Conservation (phyloP, 1,140 invertebrate genomes). For the Xylocopa sonorina region DNA sequence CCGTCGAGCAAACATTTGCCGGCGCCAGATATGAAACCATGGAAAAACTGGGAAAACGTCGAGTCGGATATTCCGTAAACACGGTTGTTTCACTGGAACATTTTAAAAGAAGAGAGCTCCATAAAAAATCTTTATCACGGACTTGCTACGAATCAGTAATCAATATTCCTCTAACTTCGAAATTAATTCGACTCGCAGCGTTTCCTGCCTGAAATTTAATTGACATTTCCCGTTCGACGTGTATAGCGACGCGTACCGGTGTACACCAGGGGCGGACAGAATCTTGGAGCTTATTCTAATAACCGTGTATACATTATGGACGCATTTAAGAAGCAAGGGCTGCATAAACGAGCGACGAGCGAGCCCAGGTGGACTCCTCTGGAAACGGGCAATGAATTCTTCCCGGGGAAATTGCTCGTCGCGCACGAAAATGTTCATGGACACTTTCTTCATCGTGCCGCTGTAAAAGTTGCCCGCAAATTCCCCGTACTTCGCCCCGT, state of each 20-base stretch:
- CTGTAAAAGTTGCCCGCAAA: conserved; percentile 48
- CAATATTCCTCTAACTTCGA: too few relatives aligned
- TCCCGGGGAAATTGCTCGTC: conserved; percentile 54
- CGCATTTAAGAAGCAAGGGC: conserved; percentile 50
- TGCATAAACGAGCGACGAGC: conserved; percentile 57
- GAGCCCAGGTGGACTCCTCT: conserved; percentile 64
- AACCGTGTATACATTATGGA: conserved; percentile 58
- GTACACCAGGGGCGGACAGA: too few relatives aligned
- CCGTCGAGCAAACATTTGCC: background rate
- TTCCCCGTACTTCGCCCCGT: conserved; percentile 14
- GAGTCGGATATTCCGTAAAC: too few relatives aligned
- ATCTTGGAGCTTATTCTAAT: conserved; percentile 57
- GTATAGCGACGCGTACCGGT: too few relatives aligned
- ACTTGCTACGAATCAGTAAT: too few relatives aligned
- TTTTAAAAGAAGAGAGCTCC: too few relatives aligned
- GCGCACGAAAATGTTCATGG: conserved; percentile 44
- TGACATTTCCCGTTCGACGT: conserved; percentile 4
- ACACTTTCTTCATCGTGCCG: conserved; percentile 52
- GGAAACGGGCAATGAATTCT: conserved; percentile 67
- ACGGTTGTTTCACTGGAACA: too few relatives aligned
- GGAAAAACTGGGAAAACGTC: too few relatives aligned
- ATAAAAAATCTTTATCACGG: too few relatives aligned
- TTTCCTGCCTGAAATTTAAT: too few relatives aligned
- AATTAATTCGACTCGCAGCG: too few relatives aligned
- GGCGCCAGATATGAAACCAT: too few relatives aligned